These are phyloP conservation scores for Mus minutoides DNA, from an alignment of 2,797 vertebrate species.

Conservation along the genomic window DNA sequence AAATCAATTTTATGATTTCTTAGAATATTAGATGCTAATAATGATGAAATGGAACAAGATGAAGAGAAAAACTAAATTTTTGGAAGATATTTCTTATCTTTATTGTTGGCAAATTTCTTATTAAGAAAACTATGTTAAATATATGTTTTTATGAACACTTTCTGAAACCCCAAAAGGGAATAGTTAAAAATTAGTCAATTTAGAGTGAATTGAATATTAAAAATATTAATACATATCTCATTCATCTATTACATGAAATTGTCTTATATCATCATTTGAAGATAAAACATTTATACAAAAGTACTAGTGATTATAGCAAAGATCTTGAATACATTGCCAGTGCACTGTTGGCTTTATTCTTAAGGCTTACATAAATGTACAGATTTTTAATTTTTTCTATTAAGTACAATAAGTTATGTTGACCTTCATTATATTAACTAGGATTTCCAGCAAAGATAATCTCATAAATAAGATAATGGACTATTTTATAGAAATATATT, in stretches of 20 bases:
- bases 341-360: background rate
- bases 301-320: background rate
- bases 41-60: background rate
- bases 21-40: slow-evolving; percentile 7
- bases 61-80: background rate
- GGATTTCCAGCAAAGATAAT: background rate
- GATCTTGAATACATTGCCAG: background rate
- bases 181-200: background rate
- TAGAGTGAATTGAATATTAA: background rate
- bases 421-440: background rate
- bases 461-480: background rate
- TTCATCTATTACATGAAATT: background rate
- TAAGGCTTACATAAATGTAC: background rate
- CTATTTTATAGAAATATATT: background rate
- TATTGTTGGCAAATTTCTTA: background rate
- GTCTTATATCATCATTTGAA: background rate
- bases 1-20: slow-evolving; percentile 31
- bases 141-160: background rate
- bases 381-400: background rate
- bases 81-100: background rate
- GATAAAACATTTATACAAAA: background rate
- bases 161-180: background rate
- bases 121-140: background rate
- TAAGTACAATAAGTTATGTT: background rate
- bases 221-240: background rate